Evolutionary conservation across 1,140 invertebrate genomes (phyloP), one percentile per base, ranked within the genome.

Genomic region (Camponotus pennsylvanicus): DNA sequence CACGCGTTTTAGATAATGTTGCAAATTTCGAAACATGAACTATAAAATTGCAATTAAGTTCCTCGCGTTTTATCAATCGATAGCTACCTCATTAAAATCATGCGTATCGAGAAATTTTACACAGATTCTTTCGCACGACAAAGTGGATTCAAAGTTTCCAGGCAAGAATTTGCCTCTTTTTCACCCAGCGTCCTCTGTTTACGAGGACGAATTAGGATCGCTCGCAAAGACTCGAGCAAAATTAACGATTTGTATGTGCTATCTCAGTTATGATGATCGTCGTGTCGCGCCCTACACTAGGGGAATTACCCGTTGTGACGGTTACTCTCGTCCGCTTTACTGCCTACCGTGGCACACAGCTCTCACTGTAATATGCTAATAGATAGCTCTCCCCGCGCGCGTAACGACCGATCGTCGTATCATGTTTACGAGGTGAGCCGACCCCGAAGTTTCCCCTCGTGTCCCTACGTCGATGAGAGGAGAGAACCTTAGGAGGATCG

Each of bases 321-420:
- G 87, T 91, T 91, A 90, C 79, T 90, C 82, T 90, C 82, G 88
- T 90, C 86, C 80, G 73, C 52, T 91, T 91, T 90, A 90, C 86
- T 88, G 57, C 83, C 87, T 64, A 75, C 75, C 40, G 40, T 73
- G 57, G 71, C 64, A 45, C 3, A 27, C 3, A 27, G 69, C 49
- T 71, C 61, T 64, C 57, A 52, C 78, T 88, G 86, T 91, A 91
- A 91, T 91, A 91, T 91, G 91, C 87, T 91, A 92, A 92, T 92
- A 90, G 78, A 78, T 73, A 90, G 66, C 55, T 71, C 49, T 71
- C 73, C 66, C 86, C 82, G 49, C 49, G 15, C 42, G 59, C 75
- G 70, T 87, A 85, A 87, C 70, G 69, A 85, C 70, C 61, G 88
- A 87, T 86, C 73, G 71, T 66, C 52, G 77, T 82, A 86, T 90